A percentile compares a stretch with the other conserved stretches of the same genome.
Evolutionary conservation across 2,113 vertebrate genomes (phyloP).

Genomic region (Empidonax traillii): DNA sequence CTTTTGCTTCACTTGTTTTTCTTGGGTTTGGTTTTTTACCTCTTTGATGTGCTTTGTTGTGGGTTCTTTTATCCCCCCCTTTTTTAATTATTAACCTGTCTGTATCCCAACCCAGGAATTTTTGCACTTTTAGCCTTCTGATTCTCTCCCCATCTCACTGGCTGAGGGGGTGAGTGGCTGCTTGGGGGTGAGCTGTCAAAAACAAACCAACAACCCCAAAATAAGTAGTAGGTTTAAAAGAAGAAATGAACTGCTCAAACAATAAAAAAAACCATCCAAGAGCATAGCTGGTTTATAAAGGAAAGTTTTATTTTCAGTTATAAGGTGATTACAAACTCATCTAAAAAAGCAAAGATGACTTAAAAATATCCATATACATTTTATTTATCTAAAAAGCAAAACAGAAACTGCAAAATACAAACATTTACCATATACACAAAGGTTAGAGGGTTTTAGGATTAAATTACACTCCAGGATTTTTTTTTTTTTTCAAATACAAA

Average conservation of each 20-base stretch:
- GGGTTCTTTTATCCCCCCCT: rapidly evolving
- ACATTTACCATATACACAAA: conserved; percentile 75
- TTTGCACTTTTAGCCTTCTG: background rate
- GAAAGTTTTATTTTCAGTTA: conserved; percentile 80
- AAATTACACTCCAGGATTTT: conserved; percentile 64
- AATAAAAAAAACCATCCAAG: background rate
- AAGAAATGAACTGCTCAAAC: background rate
- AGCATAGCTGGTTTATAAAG: conserved; percentile 63
- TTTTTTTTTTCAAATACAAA: conserved; percentile 66
- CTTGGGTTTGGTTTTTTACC: background rate
- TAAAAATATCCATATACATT: conserved; percentile 82
- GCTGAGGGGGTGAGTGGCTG: background rate
- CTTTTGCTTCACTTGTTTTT: background rate
- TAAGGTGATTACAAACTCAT: conserved; percentile 82
- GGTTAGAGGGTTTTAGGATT: conserved; percentile 54
- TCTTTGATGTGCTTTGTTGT: background rate
- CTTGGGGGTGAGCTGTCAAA: background rate
- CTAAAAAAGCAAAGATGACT: conserved; percentile 82
- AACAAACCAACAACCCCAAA: background rate
- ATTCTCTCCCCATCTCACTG: background rate
- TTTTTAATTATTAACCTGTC: background rate
- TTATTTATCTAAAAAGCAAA: conserved; percentile 81
- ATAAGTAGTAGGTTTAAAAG: background rate
- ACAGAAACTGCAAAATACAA: conserved; percentile 73
- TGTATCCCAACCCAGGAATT: background rate